phyloP scores from a whole-genome alignment of 2,888 invertebrate species.

The Aleiodes testaceus region DNA sequence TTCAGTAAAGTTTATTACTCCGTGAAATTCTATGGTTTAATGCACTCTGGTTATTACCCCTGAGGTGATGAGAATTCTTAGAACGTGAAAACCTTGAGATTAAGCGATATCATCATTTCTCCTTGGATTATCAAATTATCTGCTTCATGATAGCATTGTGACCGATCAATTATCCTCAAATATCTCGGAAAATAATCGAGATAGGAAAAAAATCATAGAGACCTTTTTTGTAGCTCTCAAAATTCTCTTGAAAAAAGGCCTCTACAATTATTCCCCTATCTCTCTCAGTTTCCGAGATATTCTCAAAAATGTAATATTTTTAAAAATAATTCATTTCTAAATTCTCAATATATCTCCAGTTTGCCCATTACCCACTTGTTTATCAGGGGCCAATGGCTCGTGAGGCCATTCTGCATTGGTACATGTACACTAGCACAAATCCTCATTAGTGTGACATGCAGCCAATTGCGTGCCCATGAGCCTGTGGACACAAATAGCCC shows the following conservation, averaged over 20 bases:
- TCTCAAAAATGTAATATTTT: too few species aligned
- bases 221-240: too few species aligned
- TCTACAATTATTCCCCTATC: too few species aligned
- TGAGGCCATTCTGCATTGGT: conserved; percentile 10
- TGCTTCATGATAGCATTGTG: not conserved
- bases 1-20: not conserved
- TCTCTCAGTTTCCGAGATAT: too few species aligned
- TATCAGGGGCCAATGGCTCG: conserved; percentile 21
- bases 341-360: conserved; percentile 14
- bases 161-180: not conserved
- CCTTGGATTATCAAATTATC: too few species aligned
- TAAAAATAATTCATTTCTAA: not conserved
- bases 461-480: conserved; percentile 37
- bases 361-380: conserved; percentile 38
- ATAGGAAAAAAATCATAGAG: too few species aligned
- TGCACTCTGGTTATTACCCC: not conserved
- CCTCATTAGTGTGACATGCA: conserved; percentile 43
- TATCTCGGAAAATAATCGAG: not conserved
- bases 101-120: too few species aligned
- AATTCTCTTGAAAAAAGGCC: too few species aligned
- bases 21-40: not conserved
- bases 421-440: conserved; percentile 43
- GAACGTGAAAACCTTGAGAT: too few species aligned
- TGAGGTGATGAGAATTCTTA: too few species aligned
- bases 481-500: conserved; percentile 1